Base-by-base conservation (phyloP, 2,797 vertebrate species). In the Channallabes apus region DNA sequence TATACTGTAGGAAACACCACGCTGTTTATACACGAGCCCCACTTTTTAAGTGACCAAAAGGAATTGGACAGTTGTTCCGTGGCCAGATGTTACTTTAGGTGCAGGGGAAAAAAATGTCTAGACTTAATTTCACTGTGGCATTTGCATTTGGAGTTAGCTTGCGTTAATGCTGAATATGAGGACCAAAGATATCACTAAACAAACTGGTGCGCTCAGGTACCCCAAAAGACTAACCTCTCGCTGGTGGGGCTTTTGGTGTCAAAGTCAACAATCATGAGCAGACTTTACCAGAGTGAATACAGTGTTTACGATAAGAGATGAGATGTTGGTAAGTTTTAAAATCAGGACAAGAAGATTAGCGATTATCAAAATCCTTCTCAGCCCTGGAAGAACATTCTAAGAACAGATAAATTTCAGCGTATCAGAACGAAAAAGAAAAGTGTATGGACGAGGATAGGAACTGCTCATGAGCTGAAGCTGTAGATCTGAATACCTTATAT, bases 1-100 rank as follows among this genome's bases (percentile, higher is more conserved):
- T 88, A 88, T 85, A 91, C n/a, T n/a, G n/a, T n/a, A n/a, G 84
- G 89, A 90, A 86, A 89, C 86, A 85, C 78, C 84, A 4, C 9
- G 3, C 20, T n/a, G 5, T 76, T 76, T 18, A 17, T 54, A n/a
- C 15, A 4, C 51, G 20, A 41, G 0, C 24, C 38, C 12, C 12
- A 3, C 20, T 73, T 46, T 73, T n/a, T 20, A 69, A 3, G 32
- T 62, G 9, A 46, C 46, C 46, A 46, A 46, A 46, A 46, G 9
- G 9, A 46, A 11, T 46, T 46, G 41, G 41, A 46, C 2, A 2
- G 46, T 11, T 46, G 35, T 38, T 38, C 35, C 35, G 35, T 38
- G 41, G 41, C 46, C 9, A 46, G 11, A 46, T 46, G 46, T 46
- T 59, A 59, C 6, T 20, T 59, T 59, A 20, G 15, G 20, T 20